Evolutionary conservation across 2,888 invertebrate species (phyloP).

Genomic region (Scaptodrosophila latifasciaeformis): DNA sequence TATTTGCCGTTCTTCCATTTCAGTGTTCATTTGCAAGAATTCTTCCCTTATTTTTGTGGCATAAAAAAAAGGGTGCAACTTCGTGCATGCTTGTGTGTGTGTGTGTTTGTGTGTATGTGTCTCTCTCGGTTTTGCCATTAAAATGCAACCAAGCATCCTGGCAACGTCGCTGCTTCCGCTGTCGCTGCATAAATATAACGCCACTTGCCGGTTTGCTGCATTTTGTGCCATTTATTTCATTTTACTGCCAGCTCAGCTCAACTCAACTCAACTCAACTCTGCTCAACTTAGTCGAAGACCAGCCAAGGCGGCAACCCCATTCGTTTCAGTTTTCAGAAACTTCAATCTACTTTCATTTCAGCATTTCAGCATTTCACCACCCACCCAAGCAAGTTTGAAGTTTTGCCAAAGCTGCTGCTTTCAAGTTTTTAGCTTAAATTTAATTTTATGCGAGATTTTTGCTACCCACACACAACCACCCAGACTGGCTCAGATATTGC

Average conservation of each 20-base stretch:
- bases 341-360: too few species aligned
- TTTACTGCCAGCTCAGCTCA: slow-evolving; percentile 23
- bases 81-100: slow-evolving; percentile 2
- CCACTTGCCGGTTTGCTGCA: slow-evolving; percentile 59
- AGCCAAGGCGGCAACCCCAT: not conserved
- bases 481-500: too few species aligned
- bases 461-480: not conserved
- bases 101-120: slow-evolving; percentile 32
- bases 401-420: not conserved
- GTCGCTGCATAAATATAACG: slow-evolving; percentile 62
- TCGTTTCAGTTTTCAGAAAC: not conserved
- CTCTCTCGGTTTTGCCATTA: slow-evolving; percentile 40
- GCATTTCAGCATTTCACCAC: not conserved
- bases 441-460: slow-evolving; percentile 39
- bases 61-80: not conserved
- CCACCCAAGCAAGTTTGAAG: not conserved
- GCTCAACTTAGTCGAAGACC: not conserved
- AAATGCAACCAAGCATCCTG: slow-evolving; percentile 62
- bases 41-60: slow-evolving; percentile 60
- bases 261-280: not conserved
- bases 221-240: slow-evolving; percentile 62
- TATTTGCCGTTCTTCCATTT: slow-evolving; percentile 45
- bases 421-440: slow-evolving; percentile 33
- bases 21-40: slow-evolving; percentile 67
- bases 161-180: slow-evolving; percentile 44